These are phyloP conservation scores for Nothura maculosa DNA, from an alignment of 2,797 vertebrate genomes.

Conservation along the genomic window DNA sequence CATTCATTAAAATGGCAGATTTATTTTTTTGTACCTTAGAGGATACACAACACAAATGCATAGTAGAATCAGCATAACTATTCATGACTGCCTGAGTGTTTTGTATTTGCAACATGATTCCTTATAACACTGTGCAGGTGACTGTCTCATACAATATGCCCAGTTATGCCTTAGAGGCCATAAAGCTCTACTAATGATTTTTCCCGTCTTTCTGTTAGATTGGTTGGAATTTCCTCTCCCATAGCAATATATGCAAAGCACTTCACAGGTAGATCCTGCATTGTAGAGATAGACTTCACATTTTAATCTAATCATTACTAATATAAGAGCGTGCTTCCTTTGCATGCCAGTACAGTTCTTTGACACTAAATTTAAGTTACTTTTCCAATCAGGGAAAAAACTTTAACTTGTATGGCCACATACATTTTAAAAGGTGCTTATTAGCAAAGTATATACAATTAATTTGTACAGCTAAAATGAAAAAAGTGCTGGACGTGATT, in stretches of 20 bases:
- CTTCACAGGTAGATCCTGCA: background rate
- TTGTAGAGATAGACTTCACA: background rate
- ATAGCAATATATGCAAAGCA: background rate
- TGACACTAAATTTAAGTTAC: background rate
- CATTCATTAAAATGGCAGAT: constrained; percentile 60
- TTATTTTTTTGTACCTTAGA: constrained; percentile 22
- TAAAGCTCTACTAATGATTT: constrained; percentile 28
- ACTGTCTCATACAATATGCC: background rate
- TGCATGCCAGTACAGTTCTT: background rate
- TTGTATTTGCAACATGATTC: background rate
- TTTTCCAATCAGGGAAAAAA: background rate
- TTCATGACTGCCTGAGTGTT: background rate
- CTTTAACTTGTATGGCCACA: background rate
- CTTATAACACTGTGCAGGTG: background rate
- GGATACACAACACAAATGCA: constrained; percentile 9
- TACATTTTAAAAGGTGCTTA: background rate
- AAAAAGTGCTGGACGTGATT: background rate
- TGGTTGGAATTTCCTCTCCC: background rate
- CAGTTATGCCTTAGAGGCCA: constrained; percentile 34
- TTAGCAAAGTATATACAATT: background rate
- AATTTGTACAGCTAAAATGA: background rate
- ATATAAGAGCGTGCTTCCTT: background rate
- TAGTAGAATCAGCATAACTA: constrained; percentile 4
- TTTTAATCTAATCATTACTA: background rate
- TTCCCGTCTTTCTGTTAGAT: background rate